Evolutionary conservation across 1,140 invertebrate species (phyloP).

Genomic region (Neodiprion virginianus): DNA sequence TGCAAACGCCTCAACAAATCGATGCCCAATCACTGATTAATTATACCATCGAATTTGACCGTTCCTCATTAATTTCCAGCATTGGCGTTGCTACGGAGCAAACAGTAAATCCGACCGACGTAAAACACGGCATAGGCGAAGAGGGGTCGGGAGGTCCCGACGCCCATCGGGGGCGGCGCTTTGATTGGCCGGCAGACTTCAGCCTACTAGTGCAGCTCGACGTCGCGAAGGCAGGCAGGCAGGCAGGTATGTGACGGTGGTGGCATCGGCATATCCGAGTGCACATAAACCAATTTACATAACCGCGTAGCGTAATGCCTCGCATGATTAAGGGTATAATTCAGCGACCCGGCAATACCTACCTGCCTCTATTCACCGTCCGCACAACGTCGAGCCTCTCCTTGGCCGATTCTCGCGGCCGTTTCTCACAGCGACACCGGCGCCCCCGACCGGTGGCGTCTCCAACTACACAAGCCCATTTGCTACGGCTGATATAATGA

Average conservation of each 20-base stretch:
- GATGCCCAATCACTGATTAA: too few relatives aligned
- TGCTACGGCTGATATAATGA: neutral
- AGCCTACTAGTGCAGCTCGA: neutral
- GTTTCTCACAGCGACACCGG: neutral
- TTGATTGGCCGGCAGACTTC: too few relatives aligned
- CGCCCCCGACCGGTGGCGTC: neutral
- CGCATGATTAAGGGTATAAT: conserved; percentile 7
- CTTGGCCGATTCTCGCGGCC: neutral
- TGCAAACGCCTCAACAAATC: too few relatives aligned
- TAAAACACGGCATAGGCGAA: too few relatives aligned
- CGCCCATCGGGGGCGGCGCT: too few relatives aligned
- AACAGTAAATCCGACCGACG: too few relatives aligned
- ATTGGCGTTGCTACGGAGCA: too few relatives aligned
- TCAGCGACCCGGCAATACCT: neutral
- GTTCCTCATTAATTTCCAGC: too few relatives aligned
- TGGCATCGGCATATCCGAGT: neutral
- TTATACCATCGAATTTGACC: too few relatives aligned
- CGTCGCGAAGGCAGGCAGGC: neutral
- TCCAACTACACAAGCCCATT: conserved; percentile 1
- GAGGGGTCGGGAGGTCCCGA: too few relatives aligned
- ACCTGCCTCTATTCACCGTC: neutral
- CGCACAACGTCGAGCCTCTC: neutral
- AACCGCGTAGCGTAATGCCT: neutral
- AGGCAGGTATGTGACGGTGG: neutral
- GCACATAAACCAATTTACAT: conserved; percentile 7